Conservation (phyloP, 2,888 invertebrate genomes). For the Neoitamus cyanurus region DNA sequence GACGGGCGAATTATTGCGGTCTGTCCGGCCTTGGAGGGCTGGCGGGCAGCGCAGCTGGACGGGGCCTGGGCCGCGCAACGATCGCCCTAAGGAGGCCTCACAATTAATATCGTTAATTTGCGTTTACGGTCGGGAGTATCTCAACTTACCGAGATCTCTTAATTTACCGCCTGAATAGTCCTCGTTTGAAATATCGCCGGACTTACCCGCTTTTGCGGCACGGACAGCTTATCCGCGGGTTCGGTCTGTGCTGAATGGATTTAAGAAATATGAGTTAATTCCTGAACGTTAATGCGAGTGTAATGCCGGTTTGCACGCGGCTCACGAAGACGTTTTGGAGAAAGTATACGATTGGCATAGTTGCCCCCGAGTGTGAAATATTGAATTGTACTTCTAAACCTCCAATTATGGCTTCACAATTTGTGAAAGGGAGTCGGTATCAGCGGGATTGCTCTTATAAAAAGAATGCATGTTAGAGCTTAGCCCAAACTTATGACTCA, state of each 20-base stretch:
- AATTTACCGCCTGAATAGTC: slow-evolving; percentile 26
- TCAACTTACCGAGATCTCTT: slow-evolving; percentile 24
- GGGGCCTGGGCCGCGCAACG: background rate
- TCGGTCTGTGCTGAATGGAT: background rate
- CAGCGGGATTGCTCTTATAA: too few species aligned
- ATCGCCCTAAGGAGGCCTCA: slow-evolving; percentile 24
- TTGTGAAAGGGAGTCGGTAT: too few species aligned
- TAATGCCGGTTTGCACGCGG: background rate
- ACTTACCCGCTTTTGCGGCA: background rate
- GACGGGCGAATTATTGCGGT: slow-evolving; percentile 18
- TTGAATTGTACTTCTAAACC: too few species aligned
- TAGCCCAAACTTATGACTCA: too few species aligned
- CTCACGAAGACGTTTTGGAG: background rate
- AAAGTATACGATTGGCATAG: background rate
- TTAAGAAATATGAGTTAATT: background rate
- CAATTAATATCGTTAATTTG: slow-evolving; percentile 42
- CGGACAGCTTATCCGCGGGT: background rate
- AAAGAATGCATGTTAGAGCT: too few species aligned
- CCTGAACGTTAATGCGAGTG: background rate
- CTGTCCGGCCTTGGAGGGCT: background rate
- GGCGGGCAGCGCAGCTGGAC: background rate
- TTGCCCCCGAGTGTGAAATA: too few species aligned
- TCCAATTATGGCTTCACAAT: too few species aligned
- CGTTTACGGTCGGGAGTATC: slow-evolving; percentile 5
- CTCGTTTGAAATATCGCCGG: background rate